Evolutionary conservation across 2,113 vertebrate species (phyloP), one percentile per base, ranked within the genome.

Genomic region (Dicrurus megarhynchus): DNA sequence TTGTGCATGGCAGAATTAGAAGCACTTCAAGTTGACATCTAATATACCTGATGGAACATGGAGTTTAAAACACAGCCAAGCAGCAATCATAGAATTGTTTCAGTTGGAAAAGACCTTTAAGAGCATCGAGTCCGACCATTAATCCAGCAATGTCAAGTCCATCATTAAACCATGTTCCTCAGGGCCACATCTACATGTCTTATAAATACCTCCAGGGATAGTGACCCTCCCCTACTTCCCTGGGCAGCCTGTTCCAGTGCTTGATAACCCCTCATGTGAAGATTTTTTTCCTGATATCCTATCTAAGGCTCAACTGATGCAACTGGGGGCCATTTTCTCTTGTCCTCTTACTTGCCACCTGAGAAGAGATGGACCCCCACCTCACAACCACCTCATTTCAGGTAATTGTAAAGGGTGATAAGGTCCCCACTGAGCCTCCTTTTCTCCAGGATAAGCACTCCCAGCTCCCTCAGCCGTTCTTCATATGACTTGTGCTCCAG

Each of bases 311-410:
- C 32, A 13, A 5, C 27, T 44, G 32, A 16, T 9, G 1, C 13
- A 47, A 55, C 16, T 2, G 55, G 44, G 37, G n/a, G 16, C 5
- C 2, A 4, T 53, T 59, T 59, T 8, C 53, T 37, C 78, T 70
- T 5, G 2, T 41, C 39, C n/a, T 46, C 23, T 57, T 4, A 15
- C 13, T 55, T 22, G 21, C 22, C 26, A 22, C 11, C 9, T 55
- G 23, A 84, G 17, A 74, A 50, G 22, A 71, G 27, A 67, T 8
- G 0, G 1, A 14, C 2, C 12, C 11, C 4, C 53, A 16, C 1
- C 47, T 39, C 24, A 5, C 8, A 78, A 11, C 30, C 69, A 16
- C 5, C 19, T 35, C 22, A 47, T 63, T 63, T 56, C 33, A 32
- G 42, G 13, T 35, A 39, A 53, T 3, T 61, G 16, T 26, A 21